Base-by-base conservation (phyloP, 2,797 vertebrate species). In the Salarias fasciatus region DNA sequence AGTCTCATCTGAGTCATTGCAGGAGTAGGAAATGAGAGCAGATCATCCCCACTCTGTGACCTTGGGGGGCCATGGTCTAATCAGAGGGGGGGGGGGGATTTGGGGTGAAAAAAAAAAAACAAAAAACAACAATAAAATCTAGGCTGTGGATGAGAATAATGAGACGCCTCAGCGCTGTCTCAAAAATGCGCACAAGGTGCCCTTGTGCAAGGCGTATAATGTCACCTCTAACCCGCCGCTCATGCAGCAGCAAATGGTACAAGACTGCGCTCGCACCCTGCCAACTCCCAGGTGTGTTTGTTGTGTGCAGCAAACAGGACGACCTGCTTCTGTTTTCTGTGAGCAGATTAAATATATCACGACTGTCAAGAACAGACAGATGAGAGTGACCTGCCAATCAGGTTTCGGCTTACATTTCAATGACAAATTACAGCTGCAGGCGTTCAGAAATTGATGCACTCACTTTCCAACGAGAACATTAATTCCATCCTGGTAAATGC, bases 1-100 rank as follows among this genome's bases (percentile, higher is more conserved):
- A 65, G 55, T 63, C 79, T 82, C 53, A 66, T 82, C 65, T 77
- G 79, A 88, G 82, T 72, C 82, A 74, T 12, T 78, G 85, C 83
- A 71, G 77, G 13, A 38, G 67, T 5, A 48, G 72, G 58, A 70
- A 55, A 74, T 28, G 46, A 64, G 72, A 69, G 77, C 73, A 45
- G 61, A 79, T 85, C 50, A 54, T 63, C 58, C 38, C 67, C 70
- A 69, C 63, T 68, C 60, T 47, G 65, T 86, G 88, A 89, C 89
- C 84, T 91, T 91, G 86, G 85, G 72, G 50, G 43, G 60, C 9
- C 49, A 63, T 62, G 69, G 61, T 61, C 75, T 75, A 51, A 73
- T 77, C 58, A 57, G 60, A 33, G 58, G 30, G 41, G 35, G 36
- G 35, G 36, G 8, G 36, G 8, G 11, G 36, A 6, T 9, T 35